These are phyloP conservation scores for Semnornis frantzii DNA, from an alignment of 2,113 vertebrate genomes.

Conservation along the genomic window DNA sequence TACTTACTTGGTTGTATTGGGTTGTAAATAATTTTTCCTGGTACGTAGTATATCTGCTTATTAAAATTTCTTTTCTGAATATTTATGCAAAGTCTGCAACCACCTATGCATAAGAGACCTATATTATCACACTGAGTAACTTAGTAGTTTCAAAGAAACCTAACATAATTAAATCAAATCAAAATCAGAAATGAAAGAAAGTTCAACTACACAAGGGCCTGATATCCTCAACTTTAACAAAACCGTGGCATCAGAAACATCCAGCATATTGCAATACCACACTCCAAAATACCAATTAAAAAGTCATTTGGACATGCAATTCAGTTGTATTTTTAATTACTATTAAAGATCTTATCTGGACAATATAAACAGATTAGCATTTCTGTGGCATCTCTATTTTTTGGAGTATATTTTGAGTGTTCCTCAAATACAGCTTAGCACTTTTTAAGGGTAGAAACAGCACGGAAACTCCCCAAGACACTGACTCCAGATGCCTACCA, in stretches of 20 bases:
- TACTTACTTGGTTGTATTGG: conserved; percentile 20
- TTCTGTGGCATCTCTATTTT: background rate
- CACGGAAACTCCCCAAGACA: background rate
- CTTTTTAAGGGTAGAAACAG: background rate
- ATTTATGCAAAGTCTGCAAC: conserved; percentile 39
- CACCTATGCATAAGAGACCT: conserved; percentile 26
- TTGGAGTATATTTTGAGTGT: background rate
- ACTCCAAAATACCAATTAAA: background rate
- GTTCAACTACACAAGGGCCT: background rate
- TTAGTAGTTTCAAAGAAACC: conserved; percentile 35
- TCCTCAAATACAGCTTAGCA: background rate
- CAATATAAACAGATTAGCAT: background rate
- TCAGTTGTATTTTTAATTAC: background rate
- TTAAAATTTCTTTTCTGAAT: conserved; percentile 56
- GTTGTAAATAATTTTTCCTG: conserved; percentile 42
- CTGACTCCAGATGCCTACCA: background rate
- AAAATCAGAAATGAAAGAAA: conserved; percentile 24
- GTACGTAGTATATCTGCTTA: conserved; percentile 24
- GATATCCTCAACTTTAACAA: background rate
- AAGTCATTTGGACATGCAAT: background rate
- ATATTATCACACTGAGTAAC: conserved; percentile 39
- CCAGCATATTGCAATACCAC: background rate
- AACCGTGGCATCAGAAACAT: background rate
- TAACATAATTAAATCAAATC: conserved; percentile 24
- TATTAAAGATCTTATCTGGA: background rate